Evolutionary conservation across 1,140 invertebrate species (phyloP).

Genomic region (Holcopasites calliopsidis): DNA sequence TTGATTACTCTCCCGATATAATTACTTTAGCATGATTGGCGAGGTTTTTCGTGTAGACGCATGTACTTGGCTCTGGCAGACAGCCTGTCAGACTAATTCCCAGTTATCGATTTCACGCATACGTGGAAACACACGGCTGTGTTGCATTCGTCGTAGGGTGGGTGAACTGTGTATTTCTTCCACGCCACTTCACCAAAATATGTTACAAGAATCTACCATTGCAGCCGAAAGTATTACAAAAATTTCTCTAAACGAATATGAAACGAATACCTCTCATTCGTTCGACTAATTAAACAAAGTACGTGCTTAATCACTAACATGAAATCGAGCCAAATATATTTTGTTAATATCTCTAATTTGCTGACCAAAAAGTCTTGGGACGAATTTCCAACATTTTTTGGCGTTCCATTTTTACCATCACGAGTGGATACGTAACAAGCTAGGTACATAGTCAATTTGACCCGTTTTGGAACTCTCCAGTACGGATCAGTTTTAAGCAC

Average conservation of each 20-base stretch:
- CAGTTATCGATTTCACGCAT: conserved; percentile 71
- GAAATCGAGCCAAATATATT: too few relatives aligned
- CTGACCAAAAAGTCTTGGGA: too few relatives aligned
- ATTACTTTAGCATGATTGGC: conserved; percentile 20
- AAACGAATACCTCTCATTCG: neutral
- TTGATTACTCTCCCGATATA: neutral
- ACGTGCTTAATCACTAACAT: too few relatives aligned
- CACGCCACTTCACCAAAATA: conserved; percentile 29
- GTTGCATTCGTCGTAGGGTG: conserved; percentile 56
- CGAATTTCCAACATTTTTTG: too few relatives aligned
- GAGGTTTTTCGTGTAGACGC: conserved; percentile 20
- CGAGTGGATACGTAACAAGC: too few relatives aligned
- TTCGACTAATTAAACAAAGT: too few relatives aligned
- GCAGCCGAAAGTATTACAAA: neutral
- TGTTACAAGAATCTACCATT: neutral
- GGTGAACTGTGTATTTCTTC: conserved; percentile 35
- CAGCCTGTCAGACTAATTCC: conserved; percentile 72
- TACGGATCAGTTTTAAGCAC: neutral
- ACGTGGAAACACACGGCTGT: conserved; percentile 60
- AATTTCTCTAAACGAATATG: neutral
- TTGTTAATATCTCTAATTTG: too few relatives aligned
- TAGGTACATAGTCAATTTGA: neutral
- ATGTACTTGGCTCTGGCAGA: conserved; percentile 63
- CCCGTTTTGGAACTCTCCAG: neutral
- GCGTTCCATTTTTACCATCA: too few relatives aligned